Conservation (phyloP, 2,888 invertebrate genomes). For the Chydorus sphaericus region DNA sequence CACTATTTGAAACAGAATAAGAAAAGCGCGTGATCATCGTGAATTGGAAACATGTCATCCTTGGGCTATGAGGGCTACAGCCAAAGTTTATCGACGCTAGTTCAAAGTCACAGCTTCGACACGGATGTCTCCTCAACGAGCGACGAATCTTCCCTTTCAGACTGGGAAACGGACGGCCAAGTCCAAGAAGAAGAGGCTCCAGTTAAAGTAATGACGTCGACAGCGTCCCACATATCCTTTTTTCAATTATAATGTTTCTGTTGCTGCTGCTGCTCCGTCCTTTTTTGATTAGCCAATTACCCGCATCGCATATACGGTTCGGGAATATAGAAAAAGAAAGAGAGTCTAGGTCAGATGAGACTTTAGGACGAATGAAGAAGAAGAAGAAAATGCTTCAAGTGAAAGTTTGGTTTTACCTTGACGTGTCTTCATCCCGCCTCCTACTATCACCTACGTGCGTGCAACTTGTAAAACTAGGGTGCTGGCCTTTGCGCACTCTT, state of each 20-base stretch:
- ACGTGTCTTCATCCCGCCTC: constrained; percentile 2
- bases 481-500: not conserved
- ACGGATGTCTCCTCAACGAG: not conserved
- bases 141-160: constrained; percentile 7
- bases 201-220: constrained; percentile 10
- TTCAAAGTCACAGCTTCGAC: not conserved
- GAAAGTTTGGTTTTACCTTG: constrained; percentile 5
- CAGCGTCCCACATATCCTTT: too few relatives aligned
- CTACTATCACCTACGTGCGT: not conserved
- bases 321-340: not conserved
- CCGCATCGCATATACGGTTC: too few relatives aligned
- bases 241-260: too few relatives aligned
- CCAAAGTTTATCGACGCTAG: not conserved
- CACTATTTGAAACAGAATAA: not conserved
- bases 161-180: constrained; percentile 1
- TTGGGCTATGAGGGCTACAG: constrained; percentile 8
- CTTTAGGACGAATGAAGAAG: too few relatives aligned
- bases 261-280: too few relatives aligned
- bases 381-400: not conserved
- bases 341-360: constrained; percentile 5
- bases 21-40: not conserved
- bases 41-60: too few relatives aligned
- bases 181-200: not conserved
- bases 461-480: not conserved
- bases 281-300: too few relatives aligned